Evolutionary conservation across 1,140 invertebrate species (phyloP), one percentile per base, ranked within the genome.

Genomic region (Araneus ventricosus): DNA sequence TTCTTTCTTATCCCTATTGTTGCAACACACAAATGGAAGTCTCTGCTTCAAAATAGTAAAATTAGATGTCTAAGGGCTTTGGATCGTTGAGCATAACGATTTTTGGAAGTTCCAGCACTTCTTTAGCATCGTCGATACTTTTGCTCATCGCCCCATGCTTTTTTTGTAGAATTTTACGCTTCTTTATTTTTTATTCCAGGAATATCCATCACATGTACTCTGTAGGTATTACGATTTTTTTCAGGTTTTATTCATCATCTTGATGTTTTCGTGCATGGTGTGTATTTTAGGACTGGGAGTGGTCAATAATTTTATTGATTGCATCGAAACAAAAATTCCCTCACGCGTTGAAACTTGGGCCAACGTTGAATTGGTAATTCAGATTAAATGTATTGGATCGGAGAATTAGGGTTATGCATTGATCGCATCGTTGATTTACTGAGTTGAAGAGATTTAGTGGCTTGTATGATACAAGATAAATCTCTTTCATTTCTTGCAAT

Each of bases 271-370:
- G 70, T 79, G 88, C 41, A 80, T 27, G 67, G 75, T 80, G 67
- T 80, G 67, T 90, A 90, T 79, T 90, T 90, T 80, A 45, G 75
- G 88, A 80, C 45, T 79, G 75, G 88, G 88, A 90, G 88, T 70
- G 67, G 88, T 57, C 88, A 79, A 80, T 90, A 37, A 90, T 90
- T 80, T 90, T 90, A 90, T 90, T 80, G 88, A 79, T 80, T 75
- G 41, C 57, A 80, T 79, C 45, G 67, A 75, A 90, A 34, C 88
- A 37, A 57, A 63, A 90, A 90, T 57, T 90, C 70, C 67, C 45
- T 90, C 88, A 80, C 67, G 67, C 70, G 88, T 90, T 79, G 88
- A 79, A 79, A 90, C 17, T 80, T 67, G 27, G 34, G 37, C 39
- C 67, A 37, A 41, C 86, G 61, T 88, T 88, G 59, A 70, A 61